A percentile compares a stretch with the other conserved stretches of the same genome.
phyloP scores from a whole-genome alignment of 2,888 invertebrate species.

The Hecatera dysodea region DNA sequence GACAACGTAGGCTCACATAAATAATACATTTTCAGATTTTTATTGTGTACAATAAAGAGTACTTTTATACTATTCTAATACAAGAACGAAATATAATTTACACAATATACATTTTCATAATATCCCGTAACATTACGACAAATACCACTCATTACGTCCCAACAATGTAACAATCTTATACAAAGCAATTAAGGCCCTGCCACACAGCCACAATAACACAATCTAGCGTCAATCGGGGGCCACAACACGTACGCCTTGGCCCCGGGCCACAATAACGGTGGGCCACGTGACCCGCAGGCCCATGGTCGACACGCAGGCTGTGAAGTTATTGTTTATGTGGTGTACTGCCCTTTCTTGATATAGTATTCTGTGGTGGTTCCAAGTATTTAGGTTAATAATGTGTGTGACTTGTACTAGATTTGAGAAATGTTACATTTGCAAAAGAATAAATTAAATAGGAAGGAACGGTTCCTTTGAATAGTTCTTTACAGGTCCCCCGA shows the following conservation, averaged over 20 bases:
- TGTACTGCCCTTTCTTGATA: constrained; percentile 26
- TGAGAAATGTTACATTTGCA: too few species aligned
- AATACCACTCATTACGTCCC: not conserved
- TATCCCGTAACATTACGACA: not conserved
- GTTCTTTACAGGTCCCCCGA: too few species aligned
- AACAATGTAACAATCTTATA: constrained; percentile 24
- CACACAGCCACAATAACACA: constrained; percentile 58
- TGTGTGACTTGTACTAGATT: too few species aligned
- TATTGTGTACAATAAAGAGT: too few species aligned
- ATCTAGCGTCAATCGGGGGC: constrained; percentile 50
- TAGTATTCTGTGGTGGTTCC: not conserved
- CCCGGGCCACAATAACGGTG: constrained; percentile 70
- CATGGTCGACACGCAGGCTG: constrained; percentile 26
- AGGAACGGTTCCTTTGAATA: too few species aligned
- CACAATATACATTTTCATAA: not conserved
- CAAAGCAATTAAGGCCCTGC: constrained; percentile 47
- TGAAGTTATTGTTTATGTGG: constrained; percentile 54
- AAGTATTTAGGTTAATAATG: not conserved
- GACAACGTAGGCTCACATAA: too few species aligned
- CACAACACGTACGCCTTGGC: constrained; percentile 70
- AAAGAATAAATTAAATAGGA: too few species aligned
- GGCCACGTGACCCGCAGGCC: constrained; percentile 43
- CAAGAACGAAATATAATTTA: not conserved
- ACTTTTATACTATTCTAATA: too few species aligned
- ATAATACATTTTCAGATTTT: too few species aligned